Conservation (phyloP, 2,113 vertebrate species). For the Cololabis saira region DNA sequence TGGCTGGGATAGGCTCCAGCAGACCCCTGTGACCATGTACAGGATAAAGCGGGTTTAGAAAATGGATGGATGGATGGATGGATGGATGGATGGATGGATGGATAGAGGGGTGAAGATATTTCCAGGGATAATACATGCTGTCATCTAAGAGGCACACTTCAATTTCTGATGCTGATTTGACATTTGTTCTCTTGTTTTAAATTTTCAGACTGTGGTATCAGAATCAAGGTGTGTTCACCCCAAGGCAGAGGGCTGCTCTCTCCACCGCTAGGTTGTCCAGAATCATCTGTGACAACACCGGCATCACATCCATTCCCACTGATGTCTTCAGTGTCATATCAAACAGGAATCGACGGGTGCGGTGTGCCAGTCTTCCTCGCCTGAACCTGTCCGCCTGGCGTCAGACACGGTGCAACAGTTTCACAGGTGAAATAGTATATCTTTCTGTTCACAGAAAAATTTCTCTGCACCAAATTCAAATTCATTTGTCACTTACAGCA, state of each 20-base stretch:
- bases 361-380: conserved; percentile 32
- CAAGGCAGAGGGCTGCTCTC: conserved; percentile 56
- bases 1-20: too few relatives aligned
- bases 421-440: conserved; percentile 20
- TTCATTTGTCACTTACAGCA: too few relatives aligned
- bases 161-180: neutral
- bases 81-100: too few relatives aligned
- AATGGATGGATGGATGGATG: too few relatives aligned
- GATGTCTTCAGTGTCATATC: conserved; percentile 53
- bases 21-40: too few relatives aligned
- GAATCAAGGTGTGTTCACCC: conserved; percentile 71
- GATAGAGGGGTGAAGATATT: neutral
- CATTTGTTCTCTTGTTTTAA: neutral
- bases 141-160: neutral
- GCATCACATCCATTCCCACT: conserved; percentile 48
- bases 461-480: neutral
- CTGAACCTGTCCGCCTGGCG: conserved; percentile 73
- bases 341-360: neutral
- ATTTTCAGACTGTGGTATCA: conserved; percentile 78
- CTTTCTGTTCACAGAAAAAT: neutral
- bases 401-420: conserved; percentile 13
- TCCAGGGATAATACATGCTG: neutral
- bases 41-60: too few relatives aligned
- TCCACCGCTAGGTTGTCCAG: conserved; percentile 41
- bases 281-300: conserved; percentile 83